A percentile compares a stretch with the other conserved stretches of the same genome.
phyloP scores from a whole-genome alignment of 2,888 invertebrate genomes.

The Cephus pulcher region DNA sequence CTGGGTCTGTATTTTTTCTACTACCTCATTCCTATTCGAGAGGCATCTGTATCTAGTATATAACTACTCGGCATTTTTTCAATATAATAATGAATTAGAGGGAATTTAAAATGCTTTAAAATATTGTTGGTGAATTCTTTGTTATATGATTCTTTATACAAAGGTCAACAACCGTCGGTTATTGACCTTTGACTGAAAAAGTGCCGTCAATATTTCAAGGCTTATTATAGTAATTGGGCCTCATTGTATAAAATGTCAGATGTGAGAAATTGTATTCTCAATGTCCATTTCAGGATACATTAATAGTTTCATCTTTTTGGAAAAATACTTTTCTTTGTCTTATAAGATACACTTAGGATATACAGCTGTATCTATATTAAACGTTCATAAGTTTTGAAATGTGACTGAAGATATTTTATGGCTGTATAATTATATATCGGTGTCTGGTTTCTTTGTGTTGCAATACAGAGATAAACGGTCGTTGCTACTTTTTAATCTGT shows the following conservation, averaged over 20 bases:
- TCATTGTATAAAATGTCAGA: neutral
- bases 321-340: neutral
- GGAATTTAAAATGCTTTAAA: neutral
- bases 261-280: neutral
- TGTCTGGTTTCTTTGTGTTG: neutral
- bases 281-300: neutral
- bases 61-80: neutral
- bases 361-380: neutral
- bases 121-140: neutral
- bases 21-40: neutral
- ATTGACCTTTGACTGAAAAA: slow-evolving; percentile 22
- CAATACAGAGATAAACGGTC: slow-evolving; percentile 16
- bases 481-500: slow-evolving; percentile 15
- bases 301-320: neutral
- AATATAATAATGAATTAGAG: neutral
- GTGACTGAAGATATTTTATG: neutral
- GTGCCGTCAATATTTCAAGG: neutral
- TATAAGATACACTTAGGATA: neutral
- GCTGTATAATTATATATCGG: neutral
- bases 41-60: neutral
- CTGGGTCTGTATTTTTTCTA: neutral
- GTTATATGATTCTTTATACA: neutral
- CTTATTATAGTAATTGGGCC: neutral
- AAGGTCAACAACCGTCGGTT: slow-evolving; percentile 30
- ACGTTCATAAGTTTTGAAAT: neutral